Base-by-base conservation (phyloP, 1,140 invertebrate species). In the Uloborus diversus region DNA sequence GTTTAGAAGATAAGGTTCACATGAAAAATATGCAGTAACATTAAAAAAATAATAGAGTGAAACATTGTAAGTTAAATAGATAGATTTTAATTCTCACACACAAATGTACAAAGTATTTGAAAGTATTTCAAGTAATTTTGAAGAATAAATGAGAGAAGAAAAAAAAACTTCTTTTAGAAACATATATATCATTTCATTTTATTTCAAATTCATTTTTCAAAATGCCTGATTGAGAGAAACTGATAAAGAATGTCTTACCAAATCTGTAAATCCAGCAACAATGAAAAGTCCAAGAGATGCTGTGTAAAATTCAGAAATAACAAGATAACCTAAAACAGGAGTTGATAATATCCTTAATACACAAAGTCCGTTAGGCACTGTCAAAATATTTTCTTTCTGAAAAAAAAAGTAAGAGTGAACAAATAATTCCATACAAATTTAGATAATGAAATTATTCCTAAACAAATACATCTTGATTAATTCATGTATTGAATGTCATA, bases 311-410 rank as follows among this genome's bases (percentile, higher is more conserved):
- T 92, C 90, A 84, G 94, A 90, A 1, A 95, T 85, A 80, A 97
- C 91, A 30, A 94, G 88, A 87, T 95, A 95, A 35, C 94, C 94
- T 42, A 98, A 88, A 85, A 93, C 92, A 14, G 96, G 96, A 4
- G 96, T 93, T 64, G 94, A 88, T 4, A 91, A 86, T 84, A 98
- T 97, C 84, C 97, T 89, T 33, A 91, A 89, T 11, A 94, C 87
- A 85, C 94, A 97, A 53, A 98, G 86, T 35, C 95, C 88, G 87
- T 99, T 99, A 33, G 97, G 96, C 82, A 99, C 89, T 0, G 96
- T 99, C 86, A 93, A 93, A 75, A 98, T 92, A 88, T 97, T 96
- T 88, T 98, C 95, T 85, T 89, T 92, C 90, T 82, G 32, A n/a
- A 56, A 73, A 37, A 57, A 92, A 86, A 83, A 90, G 27, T n/a